Conservation (phyloP, 2,888 invertebrate genomes). For the Gerosis bhagava region DNA sequence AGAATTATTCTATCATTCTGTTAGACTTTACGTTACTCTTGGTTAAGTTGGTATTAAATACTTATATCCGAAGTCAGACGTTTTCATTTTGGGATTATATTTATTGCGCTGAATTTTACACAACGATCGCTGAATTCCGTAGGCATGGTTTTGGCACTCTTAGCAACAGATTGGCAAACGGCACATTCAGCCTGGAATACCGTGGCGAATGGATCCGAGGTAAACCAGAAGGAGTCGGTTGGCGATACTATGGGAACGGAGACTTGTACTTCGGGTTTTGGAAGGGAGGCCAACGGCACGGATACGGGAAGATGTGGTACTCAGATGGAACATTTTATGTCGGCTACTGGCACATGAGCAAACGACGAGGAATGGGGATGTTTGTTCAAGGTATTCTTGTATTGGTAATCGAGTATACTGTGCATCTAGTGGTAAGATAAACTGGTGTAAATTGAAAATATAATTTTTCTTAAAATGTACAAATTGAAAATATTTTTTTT, state of each 20-base stretch:
- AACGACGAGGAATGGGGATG: slow-evolving; percentile 78
- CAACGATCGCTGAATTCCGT: slow-evolving; percentile 1
- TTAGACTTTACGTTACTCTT: too few species aligned
- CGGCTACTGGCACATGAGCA: slow-evolving; percentile 80
- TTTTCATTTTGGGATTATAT: too few species aligned
- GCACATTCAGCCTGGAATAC: slow-evolving; percentile 73
- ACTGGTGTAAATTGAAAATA: too few species aligned
- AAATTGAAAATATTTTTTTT: too few species aligned
- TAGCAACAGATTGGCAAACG: slow-evolving; percentile 58
- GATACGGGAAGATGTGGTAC: slow-evolving; percentile 85
- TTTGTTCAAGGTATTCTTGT: slow-evolving; percentile 76
- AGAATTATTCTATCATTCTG: too few species aligned
- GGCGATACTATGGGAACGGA: slow-evolving; percentile 79
- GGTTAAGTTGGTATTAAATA: too few species aligned
- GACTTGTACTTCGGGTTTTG: slow-evolving; percentile 84
- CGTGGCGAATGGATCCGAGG: slow-evolving; percentile 83
- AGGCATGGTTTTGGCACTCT: slow-evolving; percentile 83
- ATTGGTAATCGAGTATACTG: too few species aligned
- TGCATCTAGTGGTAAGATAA: too few species aligned
- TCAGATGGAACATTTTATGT: slow-evolving; percentile 81
- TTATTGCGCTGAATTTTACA: too few species aligned
- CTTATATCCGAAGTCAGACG: too few species aligned
- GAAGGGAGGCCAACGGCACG: slow-evolving; percentile 72
- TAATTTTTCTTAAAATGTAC: too few species aligned
- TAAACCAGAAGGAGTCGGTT: slow-evolving; percentile 81